Percentiles rank a stretch among this genome's conserved stretches.
These are phyloP conservation scores for Pangasianodon hypophthalmus DNA, from an alignment of 2,113 vertebrate genomes.

Conservation along the genomic window DNA sequence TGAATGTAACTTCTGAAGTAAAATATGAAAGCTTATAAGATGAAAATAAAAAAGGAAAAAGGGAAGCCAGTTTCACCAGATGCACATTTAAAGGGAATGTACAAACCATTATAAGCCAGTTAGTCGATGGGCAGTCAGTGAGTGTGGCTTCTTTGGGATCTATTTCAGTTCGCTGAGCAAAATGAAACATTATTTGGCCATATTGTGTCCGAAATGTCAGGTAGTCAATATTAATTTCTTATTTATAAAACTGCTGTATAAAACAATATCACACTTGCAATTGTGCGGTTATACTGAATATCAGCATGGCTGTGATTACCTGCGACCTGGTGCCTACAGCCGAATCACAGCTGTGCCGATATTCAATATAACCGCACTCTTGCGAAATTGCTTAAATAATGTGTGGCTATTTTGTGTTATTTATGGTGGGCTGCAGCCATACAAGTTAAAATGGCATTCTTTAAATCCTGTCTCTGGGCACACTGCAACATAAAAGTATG, in stretches of 20 bases:
- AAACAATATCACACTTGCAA: not conserved
- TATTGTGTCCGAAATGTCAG: not conserved
- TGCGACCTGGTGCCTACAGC: not conserved
- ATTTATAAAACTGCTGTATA: not conserved
- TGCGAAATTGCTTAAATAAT: not conserved
- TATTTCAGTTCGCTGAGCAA: not conserved
- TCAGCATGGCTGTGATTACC: not conserved
- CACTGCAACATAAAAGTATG: constrained; percentile 32
- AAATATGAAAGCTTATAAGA: not conserved
- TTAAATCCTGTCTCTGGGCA: constrained; percentile 13
- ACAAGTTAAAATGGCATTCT: not conserved
- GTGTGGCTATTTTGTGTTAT: not conserved
- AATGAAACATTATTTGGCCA: not conserved
- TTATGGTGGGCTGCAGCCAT: not conserved
- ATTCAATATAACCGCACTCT: not conserved
- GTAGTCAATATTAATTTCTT: not conserved
- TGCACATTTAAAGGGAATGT: not conserved
- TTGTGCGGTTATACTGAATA: not conserved
- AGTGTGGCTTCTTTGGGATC: not conserved
- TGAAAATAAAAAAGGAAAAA: not conserved
- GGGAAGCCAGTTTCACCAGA: not conserved
- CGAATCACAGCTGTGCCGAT: not conserved
- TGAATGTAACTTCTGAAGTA: not conserved
- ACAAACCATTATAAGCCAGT: not conserved
- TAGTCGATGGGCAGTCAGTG: not conserved